Conservation (phyloP, 2,888 invertebrate species). For the Glyphotaelius pellucidus region DNA sequence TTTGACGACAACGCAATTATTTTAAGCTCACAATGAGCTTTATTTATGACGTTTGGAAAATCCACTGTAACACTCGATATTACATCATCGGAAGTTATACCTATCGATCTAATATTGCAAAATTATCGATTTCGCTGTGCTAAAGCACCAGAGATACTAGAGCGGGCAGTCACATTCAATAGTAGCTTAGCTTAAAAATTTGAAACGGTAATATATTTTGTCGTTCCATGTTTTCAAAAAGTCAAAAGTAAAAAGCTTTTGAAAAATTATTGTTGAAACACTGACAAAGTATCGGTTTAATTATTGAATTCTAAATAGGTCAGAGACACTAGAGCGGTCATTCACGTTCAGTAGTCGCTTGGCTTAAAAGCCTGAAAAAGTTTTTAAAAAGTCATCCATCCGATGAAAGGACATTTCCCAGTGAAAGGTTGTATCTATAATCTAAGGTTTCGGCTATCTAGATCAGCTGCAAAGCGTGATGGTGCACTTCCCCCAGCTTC, state of each 20-base stretch:
- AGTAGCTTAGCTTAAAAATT: too few relatives aligned
- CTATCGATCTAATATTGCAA: too few relatives aligned
- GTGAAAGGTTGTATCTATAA: constrained; percentile 24
- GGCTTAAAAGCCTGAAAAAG: background rate
- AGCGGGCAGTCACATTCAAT: too few relatives aligned
- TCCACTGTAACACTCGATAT: too few relatives aligned
- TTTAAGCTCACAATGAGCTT: too few relatives aligned
- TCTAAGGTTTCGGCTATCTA: constrained; percentile 32
- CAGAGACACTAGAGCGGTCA: background rate
- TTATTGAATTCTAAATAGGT: background rate
- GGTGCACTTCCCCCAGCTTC: constrained; percentile 37
- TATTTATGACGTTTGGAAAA: too few relatives aligned
- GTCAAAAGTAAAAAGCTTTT: background rate
- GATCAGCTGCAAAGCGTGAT: constrained; percentile 32
- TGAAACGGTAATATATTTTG: too few relatives aligned
- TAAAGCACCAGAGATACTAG: too few relatives aligned
- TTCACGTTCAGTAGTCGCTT: background rate
- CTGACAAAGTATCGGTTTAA: background rate
- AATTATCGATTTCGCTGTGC: too few relatives aligned
- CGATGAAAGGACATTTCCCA: constrained; percentile 23
- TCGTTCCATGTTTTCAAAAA: background rate
- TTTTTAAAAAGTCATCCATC: background rate
- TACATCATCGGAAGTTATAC: too few relatives aligned
- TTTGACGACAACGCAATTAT: too few relatives aligned
- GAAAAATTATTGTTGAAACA: background rate